Base-by-base conservation (phyloP, 2,797 vertebrate species). In the Aselliscus stoliczkanus region DNA sequence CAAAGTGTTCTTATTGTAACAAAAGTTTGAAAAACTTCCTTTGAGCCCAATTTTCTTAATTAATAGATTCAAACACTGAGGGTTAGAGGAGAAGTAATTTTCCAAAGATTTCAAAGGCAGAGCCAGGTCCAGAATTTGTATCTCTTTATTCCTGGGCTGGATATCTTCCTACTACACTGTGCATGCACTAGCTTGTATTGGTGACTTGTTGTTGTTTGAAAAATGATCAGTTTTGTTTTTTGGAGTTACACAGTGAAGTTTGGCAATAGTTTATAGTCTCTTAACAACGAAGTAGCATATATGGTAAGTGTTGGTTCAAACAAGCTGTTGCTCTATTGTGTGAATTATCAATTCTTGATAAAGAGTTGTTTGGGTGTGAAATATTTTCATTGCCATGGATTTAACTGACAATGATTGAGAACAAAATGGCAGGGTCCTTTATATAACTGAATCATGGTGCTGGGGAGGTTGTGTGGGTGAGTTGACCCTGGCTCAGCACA, bases 101-200 rank as follows among this genome's bases (percentile, higher is more conserved):
- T 90, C 79, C 58, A 88, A 88, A 93, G n/a, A 31, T 86, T 95
- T 76, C 54, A 76, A 87, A 86, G 42, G 10, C 47, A 89, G 47
- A 39, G 4, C 60, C 52, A 69, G 44, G 42, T 37, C 75, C 25
- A 81, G 62, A 70, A 79, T 85, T 76, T 44, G 1, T 6, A 10
- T 47, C 20, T 62, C 44, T 58, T 82, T 64, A 44, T 60, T 85
- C 29, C 56, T 82, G 13, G 29, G 15, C 34, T 90, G 75, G 27
- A 44, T 84, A 44, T n/a, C 50, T 79, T 84, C 18, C 39, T 0
- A n/a, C 34, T 81, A 29, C 37, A 27, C 69, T 72, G 39, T 88
- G 13, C 25, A n/a, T 29, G 94, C 58, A 62, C n/a, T 50, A 75
- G 37, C 21, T 91, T 86, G 6, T 39, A 31, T 88, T 64, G 75